These are phyloP conservation scores for Sycophila sp. DNA, from an alignment of 1,140 invertebrate genomes.

Conservation along the genomic window DNA sequence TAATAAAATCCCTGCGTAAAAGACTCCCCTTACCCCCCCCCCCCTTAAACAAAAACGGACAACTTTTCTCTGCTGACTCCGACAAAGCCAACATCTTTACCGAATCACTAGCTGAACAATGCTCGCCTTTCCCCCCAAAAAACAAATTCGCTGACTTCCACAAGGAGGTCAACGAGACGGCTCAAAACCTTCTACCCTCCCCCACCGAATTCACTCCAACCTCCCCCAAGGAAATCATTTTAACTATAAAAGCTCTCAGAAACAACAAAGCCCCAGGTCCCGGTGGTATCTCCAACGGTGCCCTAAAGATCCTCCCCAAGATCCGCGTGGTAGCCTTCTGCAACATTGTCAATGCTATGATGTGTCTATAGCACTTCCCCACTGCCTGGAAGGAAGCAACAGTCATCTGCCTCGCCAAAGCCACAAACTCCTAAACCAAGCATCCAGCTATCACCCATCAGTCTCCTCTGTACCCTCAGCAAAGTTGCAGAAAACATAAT, in stretches of 20 bases:
- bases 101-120: background rate
- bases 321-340: background rate
- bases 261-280: background rate
- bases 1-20: background rate
- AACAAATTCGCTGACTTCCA: background rate
- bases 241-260: background rate
- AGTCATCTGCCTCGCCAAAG: background rate
- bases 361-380: background rate
- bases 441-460: constrained; percentile 28
- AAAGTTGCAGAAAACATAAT: constrained; percentile 29
- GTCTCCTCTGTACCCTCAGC: constrained; percentile 18
- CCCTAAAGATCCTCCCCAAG: background rate
- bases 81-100: background rate
- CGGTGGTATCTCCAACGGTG: background rate
- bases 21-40: background rate
- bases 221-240: background rate
- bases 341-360: background rate
- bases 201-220: background rate
- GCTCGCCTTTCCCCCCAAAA: background rate
- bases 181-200: background rate
- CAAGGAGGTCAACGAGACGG: background rate
- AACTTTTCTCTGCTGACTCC: background rate
- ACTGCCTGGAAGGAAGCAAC: background rate
- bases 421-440: background rate
- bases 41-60: background rate